phyloP scores from a whole-genome alignment of 2,888 invertebrate species.

The Sesia apiformis region DNA sequence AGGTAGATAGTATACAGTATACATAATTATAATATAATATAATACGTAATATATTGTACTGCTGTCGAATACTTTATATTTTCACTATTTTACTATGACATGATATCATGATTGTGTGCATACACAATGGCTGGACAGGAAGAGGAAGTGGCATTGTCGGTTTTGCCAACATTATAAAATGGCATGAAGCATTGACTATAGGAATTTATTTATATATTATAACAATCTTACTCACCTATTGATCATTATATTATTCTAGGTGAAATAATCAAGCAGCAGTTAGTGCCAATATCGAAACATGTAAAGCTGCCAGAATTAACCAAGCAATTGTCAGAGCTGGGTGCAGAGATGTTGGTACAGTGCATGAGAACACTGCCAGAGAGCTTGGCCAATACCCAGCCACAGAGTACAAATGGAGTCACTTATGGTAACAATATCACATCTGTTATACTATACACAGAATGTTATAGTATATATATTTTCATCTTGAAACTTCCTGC shows the following conservation, averaged over 20 bases:
- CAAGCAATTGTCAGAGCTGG: slow-evolving; percentile 76
- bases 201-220: not conserved
- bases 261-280: slow-evolving; percentile 76
- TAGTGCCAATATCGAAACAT: slow-evolving; percentile 69
- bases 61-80: no score
- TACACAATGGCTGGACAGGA: no score
- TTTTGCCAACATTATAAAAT: no score
- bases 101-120: no score
- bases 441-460: not conserved
- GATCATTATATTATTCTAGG: slow-evolving; percentile 26
- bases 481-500: no score
- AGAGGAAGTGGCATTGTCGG: no score
- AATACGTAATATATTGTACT: no score
- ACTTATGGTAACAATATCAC: slow-evolving; percentile 78
- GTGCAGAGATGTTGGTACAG: slow-evolving; percentile 79
- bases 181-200: no score
- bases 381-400: slow-evolving; percentile 69
- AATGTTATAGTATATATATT: no score
- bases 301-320: slow-evolving; percentile 80
- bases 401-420: slow-evolving; percentile 76
- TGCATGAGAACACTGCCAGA: slow-evolving; percentile 76
- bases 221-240: not conserved
- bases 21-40: no score
- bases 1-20: no score
- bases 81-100: no score